Percentiles rank a stretch among this genome's conserved stretches.
phyloP scores from a whole-genome alignment of 2,113 vertebrate species.

The Macquaria australasica region DNA sequence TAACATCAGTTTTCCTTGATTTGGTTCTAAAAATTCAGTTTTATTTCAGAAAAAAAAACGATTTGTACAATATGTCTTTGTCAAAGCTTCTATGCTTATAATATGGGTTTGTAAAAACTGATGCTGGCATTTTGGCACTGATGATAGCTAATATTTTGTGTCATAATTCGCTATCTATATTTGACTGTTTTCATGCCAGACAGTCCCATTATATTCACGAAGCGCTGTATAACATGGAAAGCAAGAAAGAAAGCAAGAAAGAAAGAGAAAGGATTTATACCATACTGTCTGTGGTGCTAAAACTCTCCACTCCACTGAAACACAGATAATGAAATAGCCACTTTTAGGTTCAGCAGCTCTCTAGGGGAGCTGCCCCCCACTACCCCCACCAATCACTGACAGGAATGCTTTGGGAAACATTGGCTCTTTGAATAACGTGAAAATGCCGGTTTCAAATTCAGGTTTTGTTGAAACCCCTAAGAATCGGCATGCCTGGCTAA shows the following conservation, averaged over 20 bases:
- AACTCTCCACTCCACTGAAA: slow-evolving; percentile 17
- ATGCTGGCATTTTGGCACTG: neutral
- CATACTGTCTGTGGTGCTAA: slow-evolving; percentile 14
- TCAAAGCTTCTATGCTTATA: neutral
- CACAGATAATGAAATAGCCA: slow-evolving; percentile 13
- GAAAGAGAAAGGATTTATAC: neutral
- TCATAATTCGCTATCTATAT: neutral
- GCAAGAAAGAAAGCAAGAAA: neutral
- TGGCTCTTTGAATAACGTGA: neutral
- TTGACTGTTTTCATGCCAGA: neutral
- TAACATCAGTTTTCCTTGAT: neutral
- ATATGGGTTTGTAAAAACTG: neutral
- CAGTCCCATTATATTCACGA: neutral
- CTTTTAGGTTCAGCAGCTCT: slow-evolving; percentile 36
- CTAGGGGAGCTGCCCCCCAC: neutral
- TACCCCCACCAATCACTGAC: neutral
- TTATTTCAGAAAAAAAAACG: neutral
- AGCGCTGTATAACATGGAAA: neutral
- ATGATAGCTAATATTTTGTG: neutral
- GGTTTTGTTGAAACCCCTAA: neutral
- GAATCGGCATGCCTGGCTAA: no score
- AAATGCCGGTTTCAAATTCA: neutral
- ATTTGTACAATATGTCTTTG: neutral
- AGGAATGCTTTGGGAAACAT: neutral
- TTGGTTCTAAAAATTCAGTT: neutral